Conservation (phyloP, 2,113 vertebrate species). For the Xyliphius kryptos region DNA sequence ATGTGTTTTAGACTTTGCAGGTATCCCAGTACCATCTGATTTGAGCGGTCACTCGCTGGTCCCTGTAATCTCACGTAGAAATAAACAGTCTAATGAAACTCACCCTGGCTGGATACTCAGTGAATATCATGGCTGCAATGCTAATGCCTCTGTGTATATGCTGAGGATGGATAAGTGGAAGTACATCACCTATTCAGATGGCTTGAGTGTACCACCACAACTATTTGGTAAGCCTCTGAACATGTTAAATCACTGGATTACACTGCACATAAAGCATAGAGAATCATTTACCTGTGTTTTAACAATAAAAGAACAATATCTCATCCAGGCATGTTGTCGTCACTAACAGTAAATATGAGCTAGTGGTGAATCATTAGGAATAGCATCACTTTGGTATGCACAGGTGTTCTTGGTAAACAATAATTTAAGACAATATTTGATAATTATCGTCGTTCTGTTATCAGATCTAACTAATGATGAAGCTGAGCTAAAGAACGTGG, state of each 20-base stretch:
- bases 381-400: no score
- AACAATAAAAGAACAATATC: no score
- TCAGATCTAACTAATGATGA: conserved; percentile 79
- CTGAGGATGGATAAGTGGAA: conserved; percentile 73
- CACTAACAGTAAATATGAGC: not conserved
- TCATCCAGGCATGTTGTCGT: no score
- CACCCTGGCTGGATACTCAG: conserved; percentile 80
- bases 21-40: conserved; percentile 58
- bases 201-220: not conserved
- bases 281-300: not conserved
- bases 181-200: not conserved
- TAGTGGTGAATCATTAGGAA: no score
- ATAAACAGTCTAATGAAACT: not conserved
- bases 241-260: not conserved
- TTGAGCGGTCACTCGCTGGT: conserved; percentile 82
- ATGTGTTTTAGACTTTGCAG: conserved; percentile 74
- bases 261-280: no score
- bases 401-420: not conserved
- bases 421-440: no score
- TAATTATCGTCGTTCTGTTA: no score
- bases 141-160: conserved; percentile 90
- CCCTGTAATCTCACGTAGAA: conserved; percentile 54
- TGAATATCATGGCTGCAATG: conserved; percentile 91
- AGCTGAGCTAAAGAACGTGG: conserved; percentile 80
- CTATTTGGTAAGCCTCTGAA: not conserved